These are phyloP conservation scores for Caiman crocodilus DNA, from an alignment of 2,797 vertebrate genomes.

Conservation along the genomic window DNA sequence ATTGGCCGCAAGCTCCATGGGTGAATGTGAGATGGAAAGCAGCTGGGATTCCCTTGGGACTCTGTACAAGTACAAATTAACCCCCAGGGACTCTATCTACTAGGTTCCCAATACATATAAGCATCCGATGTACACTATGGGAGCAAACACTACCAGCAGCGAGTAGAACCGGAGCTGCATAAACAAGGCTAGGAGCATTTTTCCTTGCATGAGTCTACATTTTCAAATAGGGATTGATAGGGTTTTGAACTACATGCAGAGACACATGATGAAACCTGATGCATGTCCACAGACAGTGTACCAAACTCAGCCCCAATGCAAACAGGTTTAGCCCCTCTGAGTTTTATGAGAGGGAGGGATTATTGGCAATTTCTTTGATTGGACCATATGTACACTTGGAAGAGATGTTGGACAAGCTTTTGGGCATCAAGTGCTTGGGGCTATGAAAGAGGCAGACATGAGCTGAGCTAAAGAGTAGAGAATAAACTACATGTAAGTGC, in stretches of 20 bases:
- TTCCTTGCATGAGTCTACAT: not conserved
- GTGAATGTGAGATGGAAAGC: not conserved
- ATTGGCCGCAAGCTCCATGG: not conserved
- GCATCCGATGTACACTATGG: not conserved
- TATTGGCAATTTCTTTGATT: not conserved
- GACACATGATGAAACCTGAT: constrained; percentile 33
- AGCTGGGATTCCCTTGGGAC: not conserved
- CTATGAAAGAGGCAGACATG: no score
- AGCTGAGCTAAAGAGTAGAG: no score
- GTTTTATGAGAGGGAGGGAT: not conserved
- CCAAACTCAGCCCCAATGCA: constrained; percentile 30
- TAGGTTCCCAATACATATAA: constrained; percentile 4
- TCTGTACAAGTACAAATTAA: not conserved
- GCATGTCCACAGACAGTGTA: constrained; percentile 4
- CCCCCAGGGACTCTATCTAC: not conserved
- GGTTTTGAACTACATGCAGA: constrained; percentile 38
- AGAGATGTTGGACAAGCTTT: not conserved
- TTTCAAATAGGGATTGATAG: constrained; percentile 42
- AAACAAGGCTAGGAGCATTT: constrained; percentile 22
- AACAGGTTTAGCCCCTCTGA: constrained; percentile 17
- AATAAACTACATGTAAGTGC: no score
- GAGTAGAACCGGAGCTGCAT: constrained; percentile 19
- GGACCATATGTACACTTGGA: not conserved
- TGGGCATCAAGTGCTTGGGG: not conserved
- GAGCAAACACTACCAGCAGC: not conserved